phyloP scores from a whole-genome alignment of 2,888 invertebrate genomes.

The Adelognathus sp. region DNA sequence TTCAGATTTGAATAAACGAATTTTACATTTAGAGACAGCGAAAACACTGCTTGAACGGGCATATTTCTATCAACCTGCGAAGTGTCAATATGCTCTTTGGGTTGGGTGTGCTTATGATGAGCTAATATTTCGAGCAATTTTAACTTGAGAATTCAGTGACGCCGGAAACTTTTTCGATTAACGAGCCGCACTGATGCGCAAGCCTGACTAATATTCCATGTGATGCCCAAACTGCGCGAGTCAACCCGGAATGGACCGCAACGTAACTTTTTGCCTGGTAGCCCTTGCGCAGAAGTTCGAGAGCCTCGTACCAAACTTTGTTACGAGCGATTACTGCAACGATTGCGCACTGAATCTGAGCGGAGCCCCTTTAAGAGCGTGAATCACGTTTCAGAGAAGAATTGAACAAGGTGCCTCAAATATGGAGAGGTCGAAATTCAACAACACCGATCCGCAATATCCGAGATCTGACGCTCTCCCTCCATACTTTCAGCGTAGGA shows the following conservation, averaged over 20 bases:
- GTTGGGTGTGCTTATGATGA: no score
- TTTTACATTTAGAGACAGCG: no score
- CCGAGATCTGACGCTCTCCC: no score
- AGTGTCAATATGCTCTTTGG: neutral
- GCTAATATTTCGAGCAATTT: neutral
- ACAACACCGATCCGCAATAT: neutral
- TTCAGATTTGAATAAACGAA: no score
- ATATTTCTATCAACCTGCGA: neutral
- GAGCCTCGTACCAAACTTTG: conserved; percentile 44
- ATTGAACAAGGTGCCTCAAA: neutral
- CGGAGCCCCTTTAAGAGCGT: neutral
- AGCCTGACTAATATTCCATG: conserved; percentile 16
- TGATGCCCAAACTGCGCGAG: conserved; percentile 34
- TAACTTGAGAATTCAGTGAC: neutral
- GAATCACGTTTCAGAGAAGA: neutral
- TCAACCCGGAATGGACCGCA: conserved; percentile 45
- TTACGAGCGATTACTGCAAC: conserved; percentile 47
- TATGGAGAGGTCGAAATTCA: neutral
- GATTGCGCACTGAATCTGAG: neutral
- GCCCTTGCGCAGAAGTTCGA: conserved; percentile 31
- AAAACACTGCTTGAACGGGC: no score
- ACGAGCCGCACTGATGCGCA: neutral
- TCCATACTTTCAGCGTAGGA: no score
- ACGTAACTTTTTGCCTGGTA: conserved; percentile 33
- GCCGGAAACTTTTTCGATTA: neutral